Percentiles rank a stretch among this genome's conserved stretches.
phyloP scores from a whole-genome alignment of 92 coral and sea anemone species.

The Pocillopora grandis region DNA sequence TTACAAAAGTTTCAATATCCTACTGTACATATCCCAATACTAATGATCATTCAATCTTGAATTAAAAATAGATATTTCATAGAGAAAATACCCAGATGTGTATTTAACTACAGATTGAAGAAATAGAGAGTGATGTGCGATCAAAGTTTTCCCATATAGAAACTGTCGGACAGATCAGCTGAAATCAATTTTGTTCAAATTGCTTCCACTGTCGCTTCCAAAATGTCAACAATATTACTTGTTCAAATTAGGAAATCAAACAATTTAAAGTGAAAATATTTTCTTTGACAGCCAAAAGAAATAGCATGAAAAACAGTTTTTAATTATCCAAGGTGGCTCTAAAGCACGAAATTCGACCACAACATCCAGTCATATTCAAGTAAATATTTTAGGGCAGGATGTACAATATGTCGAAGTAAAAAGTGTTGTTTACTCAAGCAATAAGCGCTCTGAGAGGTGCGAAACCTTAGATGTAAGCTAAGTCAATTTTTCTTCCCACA shows the following conservation, averaged over 20 bases:
- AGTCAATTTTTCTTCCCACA: constrained; percentile 38
- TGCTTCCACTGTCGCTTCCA: constrained; percentile 12
- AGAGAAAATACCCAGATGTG: constrained; percentile 14
- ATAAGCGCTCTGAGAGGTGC: constrained; percentile 25
- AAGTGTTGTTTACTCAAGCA: constrained; percentile 31
- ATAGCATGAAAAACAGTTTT: background rate
- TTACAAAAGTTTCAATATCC: too few relatives aligned
- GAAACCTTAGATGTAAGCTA: constrained; percentile 7
- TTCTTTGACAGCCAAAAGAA: background rate
- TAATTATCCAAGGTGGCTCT: background rate
- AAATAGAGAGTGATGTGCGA: background rate
- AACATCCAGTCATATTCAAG: too few relatives aligned
- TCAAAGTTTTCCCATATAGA: background rate
- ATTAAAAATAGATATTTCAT: background rate
- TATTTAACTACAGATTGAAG: background rate
- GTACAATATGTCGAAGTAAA: background rate
- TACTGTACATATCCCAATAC: too few relatives aligned
- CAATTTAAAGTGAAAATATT: constrained; percentile 32
- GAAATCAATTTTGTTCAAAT: constrained; percentile 11
- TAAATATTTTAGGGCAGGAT: background rate
- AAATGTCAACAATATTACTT: constrained; percentile 30
- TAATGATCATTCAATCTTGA: background rate
- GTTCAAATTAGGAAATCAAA: constrained; percentile 39
- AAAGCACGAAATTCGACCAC: background rate
- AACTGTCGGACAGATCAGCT: constrained; percentile 21